These are phyloP conservation scores for Neodontobutis hainanensis DNA, from an alignment of 2,113 vertebrate genomes.

Conservation along the genomic window DNA sequence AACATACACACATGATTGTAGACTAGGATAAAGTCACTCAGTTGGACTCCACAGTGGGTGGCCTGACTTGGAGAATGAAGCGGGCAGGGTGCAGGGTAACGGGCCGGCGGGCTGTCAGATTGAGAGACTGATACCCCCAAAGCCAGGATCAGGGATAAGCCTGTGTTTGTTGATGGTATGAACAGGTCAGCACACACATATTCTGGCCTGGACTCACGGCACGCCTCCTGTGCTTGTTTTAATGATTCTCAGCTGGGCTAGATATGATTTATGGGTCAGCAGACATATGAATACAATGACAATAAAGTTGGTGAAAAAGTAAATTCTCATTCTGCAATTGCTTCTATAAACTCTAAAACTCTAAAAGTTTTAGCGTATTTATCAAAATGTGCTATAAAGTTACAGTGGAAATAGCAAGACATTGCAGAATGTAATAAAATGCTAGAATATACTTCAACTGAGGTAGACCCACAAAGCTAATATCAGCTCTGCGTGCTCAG, in stretches of 20 bases:
- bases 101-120: constrained; percentile 13
- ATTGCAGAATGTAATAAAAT: no score
- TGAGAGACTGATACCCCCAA: constrained; percentile 7
- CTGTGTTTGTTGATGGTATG: constrained; percentile 34
- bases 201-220: background rate
- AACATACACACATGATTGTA: background rate
- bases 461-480: no score
- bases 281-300: background rate
- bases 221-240: constrained; percentile 6
- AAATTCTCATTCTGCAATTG: background rate
- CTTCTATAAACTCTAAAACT: no score
- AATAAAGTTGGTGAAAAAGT: background rate
- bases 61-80: constrained; percentile 37
- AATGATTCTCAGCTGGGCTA: constrained; percentile 2
- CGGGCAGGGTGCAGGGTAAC: constrained; percentile 8
- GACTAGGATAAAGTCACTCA: constrained; percentile 27
- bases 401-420: no score
- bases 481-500: no score
- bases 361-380: no score
- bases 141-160: constrained; percentile 21
- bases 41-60: constrained; percentile 43
- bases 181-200: constrained; percentile 24
- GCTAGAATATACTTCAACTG: no score
- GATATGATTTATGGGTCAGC: background rate
- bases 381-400: no score